Base-by-base conservation (phyloP, 2,888 invertebrate genomes). In the Clusia tigrina region DNA sequence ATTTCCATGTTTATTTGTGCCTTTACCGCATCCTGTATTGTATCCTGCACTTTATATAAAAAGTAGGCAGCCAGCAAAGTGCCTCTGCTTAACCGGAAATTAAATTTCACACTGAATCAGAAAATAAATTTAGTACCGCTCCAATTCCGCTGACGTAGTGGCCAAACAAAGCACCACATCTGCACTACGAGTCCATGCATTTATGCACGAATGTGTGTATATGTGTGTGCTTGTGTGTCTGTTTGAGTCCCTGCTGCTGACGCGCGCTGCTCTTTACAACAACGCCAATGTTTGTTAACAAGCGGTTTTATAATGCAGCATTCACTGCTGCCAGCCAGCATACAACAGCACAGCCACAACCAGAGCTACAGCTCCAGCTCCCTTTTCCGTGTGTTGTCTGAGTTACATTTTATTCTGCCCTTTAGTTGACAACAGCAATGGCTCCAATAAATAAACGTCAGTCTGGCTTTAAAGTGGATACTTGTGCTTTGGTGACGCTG, bases 221-320 rank as follows among this genome's bases (percentile, higher is more conserved):
- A 26, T 63, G 56, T 48, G 51, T 51, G n/a, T 69, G 72, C 62
- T 71, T 32, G 32, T 32, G 32, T 32, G 32, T 32, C 6, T 32
- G 32, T 12, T 9, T 32, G 32, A 9, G 32, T 32, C 12, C n/a
- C n/a, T 32, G 32, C 32, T 32, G 5, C 12, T 32, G 32, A 65
- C n/a, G n/a, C n/a, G n/a, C n/a, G n/a, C n/a, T n/a, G n/a, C n/a
- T n/a, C n/a, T n/a, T n/a, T n/a, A n/a, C n/a, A n/a, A n/a, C n/a
- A n/a, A n/a, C n/a, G n/a, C n/a, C n/a, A n/a, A 67, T 67, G 66
- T 75, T 72, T 72, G 69, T 69, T 74, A 63, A 67, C 71, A 76
- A 69, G 71, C 32, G 32, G 12, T 6, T 32, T 32, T 32, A 12
- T 12, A 6, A 32, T 6, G 32, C 32, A 6, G 32, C 32, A 32